Conservation (phyloP, 2,797 vertebrate genomes). For the Leptatherina wallacei region DNA sequence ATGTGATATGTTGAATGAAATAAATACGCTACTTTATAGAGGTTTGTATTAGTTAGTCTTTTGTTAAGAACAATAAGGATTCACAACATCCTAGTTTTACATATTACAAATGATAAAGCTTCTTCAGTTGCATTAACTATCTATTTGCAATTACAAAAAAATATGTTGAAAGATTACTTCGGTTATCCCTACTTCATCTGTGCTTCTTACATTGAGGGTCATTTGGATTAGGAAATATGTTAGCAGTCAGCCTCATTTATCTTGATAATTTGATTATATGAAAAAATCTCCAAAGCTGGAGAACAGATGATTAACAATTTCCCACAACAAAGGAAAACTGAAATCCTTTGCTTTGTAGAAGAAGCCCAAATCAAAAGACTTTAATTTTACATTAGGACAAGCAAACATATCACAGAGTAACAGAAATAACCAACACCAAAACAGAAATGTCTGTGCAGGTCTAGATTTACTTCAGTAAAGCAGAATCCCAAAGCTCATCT, state of each 20-base stretch:
- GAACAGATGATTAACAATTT: neutral
- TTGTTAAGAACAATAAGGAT: too few relatives aligned
- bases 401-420: neutral
- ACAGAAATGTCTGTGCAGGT: neutral
- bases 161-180: too few relatives aligned
- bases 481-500: constrained; percentile 36
- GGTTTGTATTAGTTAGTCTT: too few relatives aligned
- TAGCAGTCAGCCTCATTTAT: too few relatives aligned
- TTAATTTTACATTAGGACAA: neutral
- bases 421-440: constrained; percentile 12
- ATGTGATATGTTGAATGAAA: neutral
- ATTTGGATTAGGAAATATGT: too few relatives aligned
- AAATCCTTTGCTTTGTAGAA: neutral
- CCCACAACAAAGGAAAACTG: neutral
- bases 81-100: too few relatives aligned
- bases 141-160: too few relatives aligned
- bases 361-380: neutral
- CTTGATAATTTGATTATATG: neutral
- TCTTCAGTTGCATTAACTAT: too few relatives aligned
- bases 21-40: too few relatives aligned
- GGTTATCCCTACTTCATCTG: too few relatives aligned
- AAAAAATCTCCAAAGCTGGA: neutral
- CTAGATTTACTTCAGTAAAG: constrained; percentile 24
- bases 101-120: too few relatives aligned
- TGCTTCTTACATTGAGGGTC: too few relatives aligned